phyloP scores from a whole-genome alignment of 2,797 vertebrate species.

The Chrosomus eos region DNA sequence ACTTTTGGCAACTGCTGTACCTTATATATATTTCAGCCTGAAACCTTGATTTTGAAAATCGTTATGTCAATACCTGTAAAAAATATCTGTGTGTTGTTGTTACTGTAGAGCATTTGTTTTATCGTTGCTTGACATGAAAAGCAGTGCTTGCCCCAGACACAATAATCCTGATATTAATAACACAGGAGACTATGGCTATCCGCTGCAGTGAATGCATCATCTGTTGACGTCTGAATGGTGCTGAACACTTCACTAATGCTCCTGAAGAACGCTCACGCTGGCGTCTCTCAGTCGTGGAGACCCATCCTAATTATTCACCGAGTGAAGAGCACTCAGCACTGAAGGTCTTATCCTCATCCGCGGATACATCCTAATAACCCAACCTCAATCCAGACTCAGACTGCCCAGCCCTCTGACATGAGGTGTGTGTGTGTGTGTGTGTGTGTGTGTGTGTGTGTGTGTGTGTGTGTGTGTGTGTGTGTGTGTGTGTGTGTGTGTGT shows the following conservation, averaged over 20 bases:
- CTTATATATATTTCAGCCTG: background rate
- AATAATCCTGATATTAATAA: slow-evolving; percentile 62
- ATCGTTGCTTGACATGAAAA: slow-evolving; percentile 51
- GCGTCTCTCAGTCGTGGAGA: slow-evolving; percentile 66
- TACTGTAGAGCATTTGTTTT: slow-evolving; percentile 51
- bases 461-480: too few species aligned
- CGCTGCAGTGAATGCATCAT: slow-evolving; percentile 69
- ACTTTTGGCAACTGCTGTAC: background rate
- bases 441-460: background rate
- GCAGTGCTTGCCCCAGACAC: slow-evolving; percentile 60
- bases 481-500: background rate
- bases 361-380: slow-evolving; percentile 76
- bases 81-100: slow-evolving; percentile 45
- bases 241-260: slow-evolving; percentile 74
- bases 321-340: slow-evolving; percentile 69
- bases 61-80: slow-evolving; percentile 8
- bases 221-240: slow-evolving; percentile 75
- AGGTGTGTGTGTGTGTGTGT: slow-evolving; percentile 7
- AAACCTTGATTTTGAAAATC: background rate
- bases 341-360: slow-evolving; percentile 70
- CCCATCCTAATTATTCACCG: slow-evolving; percentile 78
- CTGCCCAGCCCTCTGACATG: slow-evolving; percentile 54
- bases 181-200: slow-evolving; percentile 61
- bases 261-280: slow-evolving; percentile 68
- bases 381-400: slow-evolving; percentile 64